A percentile compares a stretch with the other conserved stretches of the same genome.
phyloP scores from a whole-genome alignment of 2,113 vertebrate genomes.

The Onychostoma macrolepis region DNA sequence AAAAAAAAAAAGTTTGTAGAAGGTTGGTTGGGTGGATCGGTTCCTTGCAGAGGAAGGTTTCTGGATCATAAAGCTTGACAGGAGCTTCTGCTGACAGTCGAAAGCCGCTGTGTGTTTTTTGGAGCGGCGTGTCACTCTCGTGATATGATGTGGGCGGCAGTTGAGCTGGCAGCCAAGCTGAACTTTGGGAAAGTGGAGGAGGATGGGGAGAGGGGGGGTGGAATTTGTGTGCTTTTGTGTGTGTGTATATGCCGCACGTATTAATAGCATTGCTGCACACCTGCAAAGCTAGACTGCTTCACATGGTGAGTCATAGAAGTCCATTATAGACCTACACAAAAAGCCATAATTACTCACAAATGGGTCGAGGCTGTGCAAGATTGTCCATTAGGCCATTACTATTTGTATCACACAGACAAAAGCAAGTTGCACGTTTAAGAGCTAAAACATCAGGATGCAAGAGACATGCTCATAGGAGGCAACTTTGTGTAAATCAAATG shows the following conservation, averaged over 20 bases:
- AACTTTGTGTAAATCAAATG: constrained; percentile 19
- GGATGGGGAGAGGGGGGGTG: constrained; percentile 17
- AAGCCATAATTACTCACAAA: constrained; percentile 56
- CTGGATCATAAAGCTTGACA: constrained; percentile 38
- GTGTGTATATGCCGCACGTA: constrained; percentile 1
- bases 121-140: not conserved
- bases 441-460: not conserved
- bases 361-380: constrained; percentile 33
- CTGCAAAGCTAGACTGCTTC: constrained; percentile 40
- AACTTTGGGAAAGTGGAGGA: constrained; percentile 46
- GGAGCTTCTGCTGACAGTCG: constrained; percentile 41
- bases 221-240: constrained; percentile 41
- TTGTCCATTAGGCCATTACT: constrained; percentile 47
- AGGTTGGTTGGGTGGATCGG: no score
- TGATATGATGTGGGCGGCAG: constrained; percentile 48
- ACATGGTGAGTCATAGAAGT: constrained; percentile 52
- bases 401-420: constrained; percentile 49
- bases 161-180: constrained; percentile 10
- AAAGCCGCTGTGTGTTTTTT: constrained; percentile 25
- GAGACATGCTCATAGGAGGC: not conserved
- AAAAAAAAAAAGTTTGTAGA: not conserved
- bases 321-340: constrained; percentile 46
- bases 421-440: constrained; percentile 40
- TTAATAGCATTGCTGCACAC: constrained; percentile 53
- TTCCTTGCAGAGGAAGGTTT: constrained; percentile 21